These are phyloP conservation scores for Spisula solida DNA, from an alignment of 2,888 invertebrate genomes.

Conservation along the genomic window DNA sequence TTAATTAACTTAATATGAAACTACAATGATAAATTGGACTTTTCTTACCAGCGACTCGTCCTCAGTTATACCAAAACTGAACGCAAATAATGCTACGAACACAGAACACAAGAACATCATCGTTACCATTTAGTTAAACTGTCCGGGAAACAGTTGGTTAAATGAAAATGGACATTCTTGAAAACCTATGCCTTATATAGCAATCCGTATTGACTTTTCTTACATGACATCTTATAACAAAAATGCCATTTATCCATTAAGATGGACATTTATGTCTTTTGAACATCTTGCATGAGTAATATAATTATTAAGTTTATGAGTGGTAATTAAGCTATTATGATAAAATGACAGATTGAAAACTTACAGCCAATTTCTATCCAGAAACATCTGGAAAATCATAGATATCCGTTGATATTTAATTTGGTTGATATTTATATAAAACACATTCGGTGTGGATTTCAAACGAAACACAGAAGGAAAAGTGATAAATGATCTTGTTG, in stretches of 20 bases:
- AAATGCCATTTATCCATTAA: background rate
- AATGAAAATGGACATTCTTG: background rate
- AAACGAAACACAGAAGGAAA: no score
- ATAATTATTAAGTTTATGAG: background rate
- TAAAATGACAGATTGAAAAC: background rate
- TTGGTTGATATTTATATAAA: background rate
- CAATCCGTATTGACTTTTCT: background rate
- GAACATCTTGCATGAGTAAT: background rate
- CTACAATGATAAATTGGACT: background rate
- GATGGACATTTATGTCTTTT: background rate
- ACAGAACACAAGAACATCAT: background rate
- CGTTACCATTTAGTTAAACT: background rate
- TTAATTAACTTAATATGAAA: background rate
- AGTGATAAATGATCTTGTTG: no score
- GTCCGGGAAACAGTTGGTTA: background rate
- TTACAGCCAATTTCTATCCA: background rate
- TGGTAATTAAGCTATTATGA: background rate
- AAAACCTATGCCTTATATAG: background rate
- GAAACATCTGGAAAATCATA: no score
- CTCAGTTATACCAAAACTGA: background rate
- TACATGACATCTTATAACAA: background rate
- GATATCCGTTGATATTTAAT: no score
- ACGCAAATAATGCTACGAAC: background rate
- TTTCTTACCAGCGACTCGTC: background rate
- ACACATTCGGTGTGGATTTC: no score